A percentile compares a stretch with the other conserved stretches of the same genome.
These are phyloP conservation scores for Aspidiotus destructor DNA, from an alignment of 2,888 invertebrate species.

Conservation along the genomic window DNA sequence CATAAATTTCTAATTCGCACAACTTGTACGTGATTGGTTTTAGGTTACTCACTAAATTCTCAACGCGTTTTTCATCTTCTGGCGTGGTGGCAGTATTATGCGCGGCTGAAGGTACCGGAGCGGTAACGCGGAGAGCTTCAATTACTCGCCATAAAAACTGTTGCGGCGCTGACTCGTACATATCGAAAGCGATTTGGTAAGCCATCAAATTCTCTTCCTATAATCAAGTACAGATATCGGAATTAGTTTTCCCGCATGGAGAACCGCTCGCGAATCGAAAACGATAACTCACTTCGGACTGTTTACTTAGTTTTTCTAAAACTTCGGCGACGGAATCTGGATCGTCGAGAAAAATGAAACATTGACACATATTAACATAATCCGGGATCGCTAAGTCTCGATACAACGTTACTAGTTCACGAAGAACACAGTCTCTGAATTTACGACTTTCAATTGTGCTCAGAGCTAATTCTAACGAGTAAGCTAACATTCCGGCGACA, in stretches of 20 bases:
- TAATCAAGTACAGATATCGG: not conserved
- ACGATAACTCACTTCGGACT: constrained; percentile 47
- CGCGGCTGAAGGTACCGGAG: constrained; percentile 50
- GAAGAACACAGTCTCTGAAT: constrained; percentile 82
- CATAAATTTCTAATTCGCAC: constrained; percentile 25
- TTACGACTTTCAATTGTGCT: constrained; percentile 88
- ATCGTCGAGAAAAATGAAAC: constrained; percentile 92
- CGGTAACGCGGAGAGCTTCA: constrained; percentile 51
- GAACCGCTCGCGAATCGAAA: not conserved
- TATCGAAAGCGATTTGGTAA: constrained; percentile 97
- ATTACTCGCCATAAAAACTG: constrained; percentile 84
- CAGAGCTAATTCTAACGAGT: constrained; percentile 95
- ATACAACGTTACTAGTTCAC: constrained; percentile 81
- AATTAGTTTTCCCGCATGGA: constrained; percentile 15
- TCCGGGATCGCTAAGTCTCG: constrained; percentile 81
- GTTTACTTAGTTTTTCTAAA: constrained; percentile 76
- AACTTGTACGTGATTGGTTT: constrained; percentile 12
- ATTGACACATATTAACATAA: constrained; percentile 97
- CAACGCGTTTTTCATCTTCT: constrained; percentile 33
- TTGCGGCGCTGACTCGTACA: constrained; percentile 98
- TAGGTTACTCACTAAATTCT: constrained; percentile 25
- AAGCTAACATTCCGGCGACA: constrained; percentile 77
- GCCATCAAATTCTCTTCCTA: constrained; percentile 80
- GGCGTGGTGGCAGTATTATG: constrained; percentile 41
- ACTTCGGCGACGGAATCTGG: constrained; percentile 86